A percentile compares a stretch with the other conserved stretches of the same genome.
phyloP scores from a whole-genome alignment of 2,888 invertebrate species.

The Cataglyphis cursor region DNA sequence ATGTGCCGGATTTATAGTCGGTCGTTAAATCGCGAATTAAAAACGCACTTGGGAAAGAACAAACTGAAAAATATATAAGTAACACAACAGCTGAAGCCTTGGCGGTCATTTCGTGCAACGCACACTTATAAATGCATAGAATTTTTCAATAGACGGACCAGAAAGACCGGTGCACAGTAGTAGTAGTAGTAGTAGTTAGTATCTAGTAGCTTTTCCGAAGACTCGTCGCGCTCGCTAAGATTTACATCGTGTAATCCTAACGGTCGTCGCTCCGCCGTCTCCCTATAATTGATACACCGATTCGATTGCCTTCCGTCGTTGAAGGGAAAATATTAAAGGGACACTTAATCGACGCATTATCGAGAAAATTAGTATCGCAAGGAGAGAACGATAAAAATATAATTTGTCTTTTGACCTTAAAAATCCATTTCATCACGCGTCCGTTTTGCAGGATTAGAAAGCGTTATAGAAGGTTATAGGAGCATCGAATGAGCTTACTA shows the following conservation, averaged over 20 bases:
- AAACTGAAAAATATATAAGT: conserved; percentile 43
- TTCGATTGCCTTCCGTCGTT: background rate
- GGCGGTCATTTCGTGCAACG: conserved; percentile 41
- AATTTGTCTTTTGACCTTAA: conserved; percentile 1
- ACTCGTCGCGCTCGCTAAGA: conserved; percentile 30
- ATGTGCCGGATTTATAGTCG: conserved; percentile 31
- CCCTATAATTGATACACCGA: background rate
- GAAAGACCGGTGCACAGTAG: conserved; percentile 21
- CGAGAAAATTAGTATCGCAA: background rate
- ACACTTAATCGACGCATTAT: background rate
- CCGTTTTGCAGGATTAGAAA: background rate
- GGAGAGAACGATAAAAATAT: background rate
- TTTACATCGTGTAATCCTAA: conserved; percentile 30
- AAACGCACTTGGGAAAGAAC: conserved; percentile 44
- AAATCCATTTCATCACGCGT: background rate
- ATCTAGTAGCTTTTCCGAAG: conserved; percentile 42
- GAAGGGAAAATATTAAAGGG: background rate
- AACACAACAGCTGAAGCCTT: conserved; percentile 46
- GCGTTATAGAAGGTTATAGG: background rate
- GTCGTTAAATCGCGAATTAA: conserved; percentile 51
- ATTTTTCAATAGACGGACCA: conserved; percentile 70
- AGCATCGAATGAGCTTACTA: conserved; percentile 3
- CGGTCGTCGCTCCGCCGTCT: background rate
- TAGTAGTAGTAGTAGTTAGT: conserved; percentile 18
- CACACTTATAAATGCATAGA: conserved; percentile 71